Percentiles rank a stretch among this genome's conserved stretches.
phyloP scores from a whole-genome alignment of 37 sponge, comb jelly and placozoan species.

The Cladorhizidae sp. region DNA sequence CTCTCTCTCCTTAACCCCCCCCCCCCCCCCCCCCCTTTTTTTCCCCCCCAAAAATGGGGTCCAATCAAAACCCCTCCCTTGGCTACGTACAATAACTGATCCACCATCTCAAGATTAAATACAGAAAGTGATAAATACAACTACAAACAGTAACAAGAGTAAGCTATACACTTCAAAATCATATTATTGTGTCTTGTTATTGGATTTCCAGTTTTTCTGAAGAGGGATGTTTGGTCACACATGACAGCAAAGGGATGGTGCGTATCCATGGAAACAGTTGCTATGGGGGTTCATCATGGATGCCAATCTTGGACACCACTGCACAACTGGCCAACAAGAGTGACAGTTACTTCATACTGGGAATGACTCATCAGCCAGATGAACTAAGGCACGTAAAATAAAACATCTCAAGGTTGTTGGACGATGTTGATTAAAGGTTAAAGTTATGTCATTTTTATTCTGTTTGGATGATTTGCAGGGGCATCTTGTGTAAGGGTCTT shows the following conservation, averaged over 20 bases:
- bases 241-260: constrained; percentile 76
- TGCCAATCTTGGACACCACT: constrained; percentile 62
- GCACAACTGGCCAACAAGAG: constrained; percentile 61
- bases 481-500: constrained; percentile 73
- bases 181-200: neutral
- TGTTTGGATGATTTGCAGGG: constrained; percentile 25
- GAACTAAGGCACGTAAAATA: constrained; percentile 52
- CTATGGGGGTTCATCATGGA: constrained; percentile 64
- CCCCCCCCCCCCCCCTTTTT: too few relatives aligned
- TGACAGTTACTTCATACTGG: constrained; percentile 74
- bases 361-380: constrained; percentile 69
- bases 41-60: too few relatives aligned
- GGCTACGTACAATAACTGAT: too few relatives aligned
- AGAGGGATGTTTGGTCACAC: constrained; percentile 39
- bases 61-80: too few relatives aligned
- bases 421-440: too few relatives aligned
- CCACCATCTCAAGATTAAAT: too few relatives aligned
- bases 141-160: too few relatives aligned
- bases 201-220: constrained; percentile 65
- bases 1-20: too few relatives aligned
- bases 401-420: neutral
- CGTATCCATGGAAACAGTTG: constrained; percentile 36
- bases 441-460: too few relatives aligned
- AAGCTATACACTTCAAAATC: neutral
- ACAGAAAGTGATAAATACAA: too few relatives aligned